Evolutionary conservation across 2,797 vertebrate genomes (phyloP), one percentile per base, ranked within the genome.

Genomic region (Crenichthys baileyi): DNA sequence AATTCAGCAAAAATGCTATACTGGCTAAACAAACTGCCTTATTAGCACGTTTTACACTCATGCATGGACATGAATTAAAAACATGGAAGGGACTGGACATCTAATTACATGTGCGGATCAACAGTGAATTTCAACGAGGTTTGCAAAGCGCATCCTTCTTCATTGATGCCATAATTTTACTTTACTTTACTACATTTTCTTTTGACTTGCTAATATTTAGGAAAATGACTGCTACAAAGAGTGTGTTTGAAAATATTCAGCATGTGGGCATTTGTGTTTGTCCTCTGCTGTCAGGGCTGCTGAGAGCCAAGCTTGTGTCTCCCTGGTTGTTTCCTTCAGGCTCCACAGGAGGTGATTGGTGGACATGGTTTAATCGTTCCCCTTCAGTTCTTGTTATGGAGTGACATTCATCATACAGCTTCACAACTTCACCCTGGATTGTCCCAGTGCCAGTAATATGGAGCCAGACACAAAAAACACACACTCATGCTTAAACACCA

Each of bases 371-470:
- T 84, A 85, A 90, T 89, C 60, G 70, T 82, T 81, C 73, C 79
- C 79, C 71, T 50, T 83, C 71, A 76, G 81, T 80, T 71, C 74
- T 78, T 72, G 77, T 79, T 81, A 70, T 79, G 71, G 67, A 82
- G 31, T 55, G 82, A 83, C 87, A 91, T 93, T 90, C 83, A 91
- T 93, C 87, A 90, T 36, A 67, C 67, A 71, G 80, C 55, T 82
- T 74, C 75, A 76, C 78, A 83, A 78, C 76, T 71, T 82, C 85
- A 81, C 86, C 77, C 80, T 79, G 78, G 75, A 53, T 65, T 70
- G 77, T 80, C 80, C 78, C 58, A n/a, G 72, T 70, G 73, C 31
- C 67, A 65, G 26, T 76, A 58, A 74, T 31, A 39, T 75, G 70
- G 55, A 74, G 71, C 2, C 53, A 22, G 46, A n/a, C 75, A 60